A percentile compares a stretch with the other conserved stretches of the same genome.
phyloP scores from a whole-genome alignment of 2,888 invertebrate genomes.

The Hydrotaea diabolus region DNA sequence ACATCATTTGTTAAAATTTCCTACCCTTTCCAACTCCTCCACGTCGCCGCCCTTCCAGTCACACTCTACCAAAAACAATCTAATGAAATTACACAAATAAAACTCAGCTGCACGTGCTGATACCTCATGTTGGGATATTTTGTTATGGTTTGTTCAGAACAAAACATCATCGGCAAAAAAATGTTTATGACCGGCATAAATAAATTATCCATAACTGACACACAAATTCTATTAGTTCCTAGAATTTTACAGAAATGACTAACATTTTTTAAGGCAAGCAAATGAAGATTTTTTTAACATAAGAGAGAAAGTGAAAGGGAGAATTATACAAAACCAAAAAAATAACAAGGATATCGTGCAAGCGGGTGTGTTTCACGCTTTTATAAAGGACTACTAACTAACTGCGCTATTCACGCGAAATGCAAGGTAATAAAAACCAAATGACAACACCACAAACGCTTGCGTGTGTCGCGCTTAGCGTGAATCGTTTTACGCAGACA shows the following conservation, averaged over 20 bases:
- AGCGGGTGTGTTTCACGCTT: neutral
- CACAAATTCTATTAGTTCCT: constrained; percentile 33
- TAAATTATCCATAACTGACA: constrained; percentile 37
- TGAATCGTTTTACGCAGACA: neutral
- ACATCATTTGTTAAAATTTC: no score
- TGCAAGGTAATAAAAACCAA: neutral
- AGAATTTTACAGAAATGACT: neutral
- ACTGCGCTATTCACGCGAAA: neutral
- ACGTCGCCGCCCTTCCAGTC: neutral
- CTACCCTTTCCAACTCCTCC: no score
- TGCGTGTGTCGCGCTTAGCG: neutral
- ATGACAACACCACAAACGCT: neutral
- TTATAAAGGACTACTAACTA: neutral
- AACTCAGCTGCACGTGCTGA: constrained; percentile 59
- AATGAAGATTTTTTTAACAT: no score
- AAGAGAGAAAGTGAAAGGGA: neutral
- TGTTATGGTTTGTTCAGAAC: constrained; percentile 49
- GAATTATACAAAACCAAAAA: neutral
- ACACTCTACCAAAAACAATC: neutral
- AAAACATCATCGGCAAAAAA: neutral
- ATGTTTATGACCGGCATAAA: constrained; percentile 3
- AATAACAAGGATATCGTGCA: neutral
- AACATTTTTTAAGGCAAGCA: no score
- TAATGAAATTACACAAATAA: no score
- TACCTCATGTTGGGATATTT: constrained; percentile 48